Evolutionary conservation across 2,797 vertebrate genomes (phyloP).

Genomic region (Glyptemys insculpta): DNA sequence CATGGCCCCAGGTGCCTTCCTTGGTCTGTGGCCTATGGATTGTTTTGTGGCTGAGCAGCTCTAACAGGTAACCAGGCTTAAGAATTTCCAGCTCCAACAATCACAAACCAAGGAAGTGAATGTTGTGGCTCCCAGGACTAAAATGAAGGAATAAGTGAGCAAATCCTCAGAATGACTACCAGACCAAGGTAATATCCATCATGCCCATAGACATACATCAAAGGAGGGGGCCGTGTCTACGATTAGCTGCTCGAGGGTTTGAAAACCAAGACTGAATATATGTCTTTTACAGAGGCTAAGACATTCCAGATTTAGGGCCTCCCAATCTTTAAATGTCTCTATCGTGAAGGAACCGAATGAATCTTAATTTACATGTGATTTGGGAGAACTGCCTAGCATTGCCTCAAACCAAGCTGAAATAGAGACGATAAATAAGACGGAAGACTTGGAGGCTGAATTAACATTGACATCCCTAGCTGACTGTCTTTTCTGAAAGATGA

Average conservation of each 20-base stretch:
- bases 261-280: neutral
- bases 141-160: neutral
- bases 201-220: rapidly evolving
- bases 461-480: neutral
- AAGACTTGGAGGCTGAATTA: neutral
- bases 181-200: rapidly evolving
- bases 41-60: neutral
- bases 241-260: neutral
- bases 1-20: neutral
- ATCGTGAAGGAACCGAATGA: neutral
- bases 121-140: neutral
- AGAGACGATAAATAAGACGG: neutral
- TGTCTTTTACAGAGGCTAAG: neutral
- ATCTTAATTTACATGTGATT: neutral
- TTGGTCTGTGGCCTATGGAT: neutral
- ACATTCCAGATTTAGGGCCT: neutral
- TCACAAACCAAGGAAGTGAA: neutral
- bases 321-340: neutral
- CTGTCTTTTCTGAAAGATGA: neutral
- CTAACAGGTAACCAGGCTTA: rapidly evolving
- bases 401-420: neutral
- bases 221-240: neutral
- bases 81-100: neutral
- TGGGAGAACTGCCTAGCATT: neutral
- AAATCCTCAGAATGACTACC: rapidly evolving